A percentile compares a stretch with the other conserved stretches of the same genome.
phyloP scores from a whole-genome alignment of 92 coral and sea anemone species.

The Galaxea fascicularis region DNA sequence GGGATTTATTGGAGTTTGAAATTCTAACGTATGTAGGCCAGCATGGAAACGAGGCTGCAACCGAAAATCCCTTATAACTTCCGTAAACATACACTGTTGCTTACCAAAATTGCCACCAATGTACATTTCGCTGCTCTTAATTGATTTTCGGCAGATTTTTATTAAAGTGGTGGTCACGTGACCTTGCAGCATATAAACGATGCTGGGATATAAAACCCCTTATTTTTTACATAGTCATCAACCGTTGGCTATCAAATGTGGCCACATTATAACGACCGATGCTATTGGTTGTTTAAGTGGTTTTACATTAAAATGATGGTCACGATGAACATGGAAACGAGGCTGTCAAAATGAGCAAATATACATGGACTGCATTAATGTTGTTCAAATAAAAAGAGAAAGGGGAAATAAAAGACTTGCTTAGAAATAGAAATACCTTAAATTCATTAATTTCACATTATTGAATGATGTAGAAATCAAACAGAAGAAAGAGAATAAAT shows the following conservation, averaged over 20 bases:
- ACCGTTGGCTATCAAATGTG: slow-evolving; percentile 1
- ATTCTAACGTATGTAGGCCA: slow-evolving; percentile 32
- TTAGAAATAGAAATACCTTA: no score
- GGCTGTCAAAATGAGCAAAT: slow-evolving; percentile 2
- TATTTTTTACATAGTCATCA: slow-evolving; percentile 4
- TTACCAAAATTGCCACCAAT: slow-evolving; percentile 9
- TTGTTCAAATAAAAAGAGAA: no score
- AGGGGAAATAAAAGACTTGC: no score
- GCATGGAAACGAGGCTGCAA: slow-evolving; percentile 33
- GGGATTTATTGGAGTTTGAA: slow-evolving; percentile 27
- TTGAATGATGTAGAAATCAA: no score
- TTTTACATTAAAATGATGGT: neutral
- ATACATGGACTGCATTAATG: no score
- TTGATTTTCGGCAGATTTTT: neutral
- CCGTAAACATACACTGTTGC: slow-evolving; percentile 20
- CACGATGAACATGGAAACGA: neutral
- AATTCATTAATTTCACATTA: no score
- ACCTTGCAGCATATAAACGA: slow-evolving; percentile 22
- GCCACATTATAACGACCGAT: slow-evolving; percentile 11
- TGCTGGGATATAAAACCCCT: slow-evolving; percentile 1
- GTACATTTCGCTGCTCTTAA: no score
- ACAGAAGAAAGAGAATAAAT: no score
- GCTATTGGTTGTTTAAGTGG: neutral
- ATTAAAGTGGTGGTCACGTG: slow-evolving; percentile 15
- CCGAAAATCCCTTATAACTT: slow-evolving; percentile 25